Conservation (phyloP, 2,797 vertebrate genomes). For the Premnoplex brunnescens region DNA sequence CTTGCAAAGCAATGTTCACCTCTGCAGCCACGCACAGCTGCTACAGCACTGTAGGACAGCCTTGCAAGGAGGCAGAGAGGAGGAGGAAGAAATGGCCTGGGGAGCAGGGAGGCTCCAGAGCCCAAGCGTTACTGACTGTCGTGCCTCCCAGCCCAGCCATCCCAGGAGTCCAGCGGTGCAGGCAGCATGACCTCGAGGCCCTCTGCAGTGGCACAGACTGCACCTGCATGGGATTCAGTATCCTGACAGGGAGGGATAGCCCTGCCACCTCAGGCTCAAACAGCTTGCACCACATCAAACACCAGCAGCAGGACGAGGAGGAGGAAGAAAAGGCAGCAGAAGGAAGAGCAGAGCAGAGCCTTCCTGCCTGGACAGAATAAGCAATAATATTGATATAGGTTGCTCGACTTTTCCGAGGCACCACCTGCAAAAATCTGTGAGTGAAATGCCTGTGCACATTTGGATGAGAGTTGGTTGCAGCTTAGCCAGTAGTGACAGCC, state of each 20-base stretch:
- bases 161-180: conserved; percentile 3
- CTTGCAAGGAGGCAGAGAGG: not conserved
- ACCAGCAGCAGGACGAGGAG: conserved; percentile 20
- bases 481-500: conserved; percentile 62
- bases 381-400: conserved; percentile 61
- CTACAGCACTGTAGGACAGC: not conserved
- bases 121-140: not conserved
- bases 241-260: conserved; percentile 69
- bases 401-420: conserved; percentile 53
- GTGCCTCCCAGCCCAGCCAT: conserved; percentile 11
- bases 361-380: conserved; percentile 12
- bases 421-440: conserved; percentile 58
- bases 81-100: not conserved
- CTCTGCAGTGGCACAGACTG: conserved; percentile 53
- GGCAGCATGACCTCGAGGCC: conserved; percentile 57
- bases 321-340: not conserved
- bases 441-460: conserved; percentile 58
- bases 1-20: conserved; percentile 41
- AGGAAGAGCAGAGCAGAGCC: not conserved
- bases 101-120: conserved; percentile 17
- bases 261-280: conserved; percentile 54
- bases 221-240: conserved; percentile 74
- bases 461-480: conserved; percentile 46
- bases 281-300: conserved; percentile 63
- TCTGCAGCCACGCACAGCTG: not conserved